Conservation (phyloP, 1,140 invertebrate species). For the Phymorhynchus buccinoides region DNA sequence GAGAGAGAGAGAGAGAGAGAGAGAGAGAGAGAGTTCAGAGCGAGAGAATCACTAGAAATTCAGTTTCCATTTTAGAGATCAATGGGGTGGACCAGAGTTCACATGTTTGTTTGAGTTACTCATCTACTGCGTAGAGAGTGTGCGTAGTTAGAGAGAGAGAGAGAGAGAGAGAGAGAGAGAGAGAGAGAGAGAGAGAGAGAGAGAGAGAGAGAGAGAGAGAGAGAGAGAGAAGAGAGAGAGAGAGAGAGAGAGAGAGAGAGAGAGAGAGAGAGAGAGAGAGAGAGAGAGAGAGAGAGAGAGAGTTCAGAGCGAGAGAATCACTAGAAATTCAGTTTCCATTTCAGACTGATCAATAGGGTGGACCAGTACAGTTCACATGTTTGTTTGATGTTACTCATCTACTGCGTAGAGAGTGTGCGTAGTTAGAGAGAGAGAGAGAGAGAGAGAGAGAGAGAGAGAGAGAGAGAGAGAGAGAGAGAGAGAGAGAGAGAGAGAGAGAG, state of each 20-base stretch:
- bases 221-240: too few relatives aligned
- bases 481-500: conserved; percentile 10
- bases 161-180: too few relatives aligned
- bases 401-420: too few relatives aligned
- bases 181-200: background rate
- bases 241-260: too few relatives aligned
- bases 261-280: too few relatives aligned
- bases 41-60: background rate
- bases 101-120: background rate
- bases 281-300: too few relatives aligned
- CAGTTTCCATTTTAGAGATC: background rate
- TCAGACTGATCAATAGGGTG: background rate
- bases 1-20: too few relatives aligned
- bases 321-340: background rate
- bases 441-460: background rate
- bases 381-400: background rate
- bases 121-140: background rate
- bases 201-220: background rate
- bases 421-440: too few relatives aligned
- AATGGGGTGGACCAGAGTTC: background rate
- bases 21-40: too few relatives aligned
- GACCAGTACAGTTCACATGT: background rate
- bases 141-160: background rate
- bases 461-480: background rate
- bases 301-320: background rate